These are phyloP conservation scores for Pluvianellus socialis DNA, from an alignment of 2,113 vertebrate genomes.

Conservation along the genomic window DNA sequence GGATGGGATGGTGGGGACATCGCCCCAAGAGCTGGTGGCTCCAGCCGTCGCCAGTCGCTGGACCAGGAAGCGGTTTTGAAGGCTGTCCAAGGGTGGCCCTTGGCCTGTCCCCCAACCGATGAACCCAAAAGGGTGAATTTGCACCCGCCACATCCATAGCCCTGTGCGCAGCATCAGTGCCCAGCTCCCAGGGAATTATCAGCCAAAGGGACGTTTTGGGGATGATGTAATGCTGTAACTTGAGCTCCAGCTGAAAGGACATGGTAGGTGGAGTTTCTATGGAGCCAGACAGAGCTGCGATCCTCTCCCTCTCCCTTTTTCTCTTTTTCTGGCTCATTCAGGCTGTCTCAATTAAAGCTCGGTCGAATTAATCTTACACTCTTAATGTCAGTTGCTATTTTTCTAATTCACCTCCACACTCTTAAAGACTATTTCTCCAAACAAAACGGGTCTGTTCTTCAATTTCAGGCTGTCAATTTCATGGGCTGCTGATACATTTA, in stretches of 20 bases:
- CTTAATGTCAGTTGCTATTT: constrained; percentile 69
- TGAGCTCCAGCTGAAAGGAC: constrained; percentile 38
- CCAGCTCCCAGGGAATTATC: constrained; percentile 31
- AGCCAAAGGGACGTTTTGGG: constrained; percentile 41
- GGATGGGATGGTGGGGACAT: neutral
- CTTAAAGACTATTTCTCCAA: constrained; percentile 65
- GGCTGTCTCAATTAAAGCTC: constrained; percentile 59
- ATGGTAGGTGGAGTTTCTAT: constrained; percentile 55
- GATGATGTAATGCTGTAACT: constrained; percentile 65
- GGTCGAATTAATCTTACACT: constrained; percentile 46
- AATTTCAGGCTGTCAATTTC: constrained; percentile 72
- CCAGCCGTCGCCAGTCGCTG: accelerated
- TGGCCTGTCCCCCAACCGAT: accelerated
- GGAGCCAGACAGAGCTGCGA: constrained; percentile 59
- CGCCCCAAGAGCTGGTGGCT: accelerated
- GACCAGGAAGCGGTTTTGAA: neutral
- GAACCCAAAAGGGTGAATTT: neutral
- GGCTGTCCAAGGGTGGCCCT: neutral
- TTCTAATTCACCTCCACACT: constrained; percentile 65
- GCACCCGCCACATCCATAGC: neutral
- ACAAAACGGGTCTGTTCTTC: constrained; percentile 67
- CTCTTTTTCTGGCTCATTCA: constrained; percentile 43
- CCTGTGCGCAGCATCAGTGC: neutral
- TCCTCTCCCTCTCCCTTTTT: constrained; percentile 50
- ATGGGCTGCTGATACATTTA: constrained; percentile 76